Evolutionary conservation across 2,888 invertebrate genomes (phyloP).

Genomic region (Macrosiphum euphorbiae): DNA sequence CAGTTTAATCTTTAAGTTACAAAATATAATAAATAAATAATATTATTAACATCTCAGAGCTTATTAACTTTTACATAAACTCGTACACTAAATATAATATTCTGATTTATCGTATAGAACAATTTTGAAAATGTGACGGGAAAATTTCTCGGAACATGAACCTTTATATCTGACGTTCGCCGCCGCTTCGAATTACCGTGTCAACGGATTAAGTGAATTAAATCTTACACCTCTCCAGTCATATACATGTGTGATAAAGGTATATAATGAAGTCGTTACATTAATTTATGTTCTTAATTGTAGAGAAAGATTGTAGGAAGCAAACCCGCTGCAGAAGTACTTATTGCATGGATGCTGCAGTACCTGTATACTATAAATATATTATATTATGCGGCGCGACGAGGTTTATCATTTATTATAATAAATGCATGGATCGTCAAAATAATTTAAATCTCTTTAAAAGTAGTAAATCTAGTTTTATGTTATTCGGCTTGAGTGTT

Average conservation of each 20-base stretch:
- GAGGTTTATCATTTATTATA: neutral
- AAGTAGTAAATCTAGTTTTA: conserved; percentile 39
- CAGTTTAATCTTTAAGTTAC: neutral
- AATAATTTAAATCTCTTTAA: conserved; percentile 20
- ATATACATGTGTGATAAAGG: neutral
- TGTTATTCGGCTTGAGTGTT: neutral
- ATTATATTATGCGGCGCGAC: neutral
- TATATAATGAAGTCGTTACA: neutral
- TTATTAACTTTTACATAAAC: neutral
- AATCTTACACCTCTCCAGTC: neutral
- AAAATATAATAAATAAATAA: neutral
- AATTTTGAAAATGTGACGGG: neutral
- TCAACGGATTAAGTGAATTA: neutral
- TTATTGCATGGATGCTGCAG: neutral
- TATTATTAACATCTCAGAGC: neutral
- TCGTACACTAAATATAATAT: neutral
- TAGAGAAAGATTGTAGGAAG: neutral
- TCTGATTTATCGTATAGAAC: neutral
- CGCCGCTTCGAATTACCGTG: neutral
- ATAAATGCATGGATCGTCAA: neutral
- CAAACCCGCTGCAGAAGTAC: neutral
- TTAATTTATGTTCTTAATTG: neutral
- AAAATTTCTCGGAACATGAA: neutral
- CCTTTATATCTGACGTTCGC: neutral
- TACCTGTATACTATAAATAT: neutral